These are phyloP conservation scores for Paramisgurnus dabryanus DNA, from an alignment of 2,113 vertebrate genomes.

Conservation along the genomic window DNA sequence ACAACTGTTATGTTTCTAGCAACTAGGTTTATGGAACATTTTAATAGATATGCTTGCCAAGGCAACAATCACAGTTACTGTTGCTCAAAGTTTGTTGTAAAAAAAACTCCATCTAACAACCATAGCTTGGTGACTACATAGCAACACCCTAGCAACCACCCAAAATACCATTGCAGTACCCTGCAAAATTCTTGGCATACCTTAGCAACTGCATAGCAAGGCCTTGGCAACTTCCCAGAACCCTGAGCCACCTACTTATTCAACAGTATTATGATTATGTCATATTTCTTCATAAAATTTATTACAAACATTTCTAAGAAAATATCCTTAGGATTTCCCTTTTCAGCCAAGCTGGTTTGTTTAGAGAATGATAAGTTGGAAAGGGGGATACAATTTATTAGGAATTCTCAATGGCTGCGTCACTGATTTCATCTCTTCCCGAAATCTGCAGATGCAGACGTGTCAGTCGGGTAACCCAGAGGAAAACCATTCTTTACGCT, in stretches of 20 bases:
- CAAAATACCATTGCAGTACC: too few relatives aligned
- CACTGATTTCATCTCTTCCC: conserved; percentile 79
- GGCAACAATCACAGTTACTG: too few relatives aligned
- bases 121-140: too few relatives aligned
- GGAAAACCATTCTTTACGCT: conserved; percentile 59
- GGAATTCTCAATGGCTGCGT: conserved; percentile 75
- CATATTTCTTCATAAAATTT: neutral
- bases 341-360: conserved; percentile 32
- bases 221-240: neutral
- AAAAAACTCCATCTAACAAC: too few relatives aligned
- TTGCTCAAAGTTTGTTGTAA: too few relatives aligned
- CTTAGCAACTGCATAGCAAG: too few relatives aligned
- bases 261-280: neutral
- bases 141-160: too few relatives aligned
- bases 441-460: conserved; percentile 56
- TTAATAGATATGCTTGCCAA: too few relatives aligned
- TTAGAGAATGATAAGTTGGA: conserved; percentile 35
- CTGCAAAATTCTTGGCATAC: too few relatives aligned
- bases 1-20: neutral
- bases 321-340: conserved; percentile 23
- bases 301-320: neutral
- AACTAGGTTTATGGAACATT: too few relatives aligned
- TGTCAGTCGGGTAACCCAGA: conserved; percentile 49
- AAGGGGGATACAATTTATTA: conserved; percentile 61
- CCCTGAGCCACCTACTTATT: neutral